phyloP scores from a whole-genome alignment of 1,140 invertebrate species.

The Aleiodes sp. region DNA sequence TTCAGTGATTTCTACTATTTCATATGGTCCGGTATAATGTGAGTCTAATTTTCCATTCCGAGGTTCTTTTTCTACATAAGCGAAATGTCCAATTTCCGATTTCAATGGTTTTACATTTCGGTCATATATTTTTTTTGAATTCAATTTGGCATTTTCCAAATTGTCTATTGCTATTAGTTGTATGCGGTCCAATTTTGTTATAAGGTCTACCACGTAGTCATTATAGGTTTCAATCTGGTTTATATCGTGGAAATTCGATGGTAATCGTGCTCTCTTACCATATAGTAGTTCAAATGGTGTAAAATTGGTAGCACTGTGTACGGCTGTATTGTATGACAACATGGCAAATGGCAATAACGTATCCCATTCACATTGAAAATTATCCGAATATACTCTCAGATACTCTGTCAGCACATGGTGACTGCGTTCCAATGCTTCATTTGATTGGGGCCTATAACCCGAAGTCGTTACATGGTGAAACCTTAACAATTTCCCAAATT shows the following conservation, averaged over 20 bases:
- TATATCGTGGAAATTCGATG: conserved; percentile 9
- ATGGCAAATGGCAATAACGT: conserved; percentile 40
- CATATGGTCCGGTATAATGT: too few relatives aligned
- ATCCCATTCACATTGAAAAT: conserved; percentile 54
- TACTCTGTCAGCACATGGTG: conserved; percentile 39
- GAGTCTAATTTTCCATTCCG: too few relatives aligned
- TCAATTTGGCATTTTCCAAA: background rate
- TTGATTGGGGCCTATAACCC: conserved; percentile 42
- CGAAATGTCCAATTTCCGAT: background rate
- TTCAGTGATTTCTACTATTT: conserved; percentile 15
- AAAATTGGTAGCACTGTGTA: conserved; percentile 45
- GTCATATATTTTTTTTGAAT: conserved; percentile 8
- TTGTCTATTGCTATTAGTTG: background rate
- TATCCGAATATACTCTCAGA: conserved; percentile 39
- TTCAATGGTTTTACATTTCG: background rate
- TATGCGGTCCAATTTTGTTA: background rate
- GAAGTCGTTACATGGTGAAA: conserved; percentile 33
- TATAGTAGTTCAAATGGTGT: conserved; percentile 43
- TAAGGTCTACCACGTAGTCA: background rate
- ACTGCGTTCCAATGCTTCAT: conserved; percentile 32
- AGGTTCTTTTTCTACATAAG: too few relatives aligned
- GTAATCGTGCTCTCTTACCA: conserved; percentile 32
- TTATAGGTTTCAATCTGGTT: background rate
- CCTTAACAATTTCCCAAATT: conserved; percentile 13
- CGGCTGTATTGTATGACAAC: conserved; percentile 23